Base-by-base conservation (phyloP, 2,113 vertebrate genomes). In the Tiliqua scincoides region DNA sequence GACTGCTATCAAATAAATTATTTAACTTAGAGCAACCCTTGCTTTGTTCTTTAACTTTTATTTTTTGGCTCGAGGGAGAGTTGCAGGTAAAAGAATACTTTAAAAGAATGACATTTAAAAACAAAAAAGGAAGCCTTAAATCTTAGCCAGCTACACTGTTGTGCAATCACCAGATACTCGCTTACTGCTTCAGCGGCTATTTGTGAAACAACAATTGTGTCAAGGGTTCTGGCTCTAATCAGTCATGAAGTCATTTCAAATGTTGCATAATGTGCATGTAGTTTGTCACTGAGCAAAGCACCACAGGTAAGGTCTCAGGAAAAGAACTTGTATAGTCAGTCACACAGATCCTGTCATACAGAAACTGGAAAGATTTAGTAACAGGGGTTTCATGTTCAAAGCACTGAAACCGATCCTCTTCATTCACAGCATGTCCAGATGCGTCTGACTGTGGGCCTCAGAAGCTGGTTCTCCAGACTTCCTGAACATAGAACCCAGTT, bases 131-230 rank as follows among this genome's bases (percentile, higher is more conserved):
- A 30, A 70, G 30, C 25, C 0, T 35, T 79, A 30, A 87, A 35
- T 23, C 72, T 87, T 85, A 61, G 3, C 7, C 84, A 70, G 68
- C 35, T 30, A 61, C 23, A 30, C 32, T 79, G 18, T 87, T 94
- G 86, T 76, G 73, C 88, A 89, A 67, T n/a, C 0, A 85, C 32
- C 74, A 23, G 35, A 52, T 90, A 84, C 83, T 75, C 65, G 10
- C 18, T 63, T 71, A 73, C 35, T 4, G 21, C 62, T 71, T 87
- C 57, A 83, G 23, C 8, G 40, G 57, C 37, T 83, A 54, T 63
- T 90, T 85, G 79, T 84, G 71, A 68, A 70, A 70, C 17, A 80
- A 25, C 12, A 62, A 6, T 27, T 48, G 20, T 30, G 52, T 25
- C 82, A 85, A 85, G 23, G 82, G 25, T 65, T 77, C 43, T 83